These are phyloP conservation scores for Microcebus tavaratra DNA, from an alignment of 2,113 vertebrate species.

Conservation along the genomic window DNA sequence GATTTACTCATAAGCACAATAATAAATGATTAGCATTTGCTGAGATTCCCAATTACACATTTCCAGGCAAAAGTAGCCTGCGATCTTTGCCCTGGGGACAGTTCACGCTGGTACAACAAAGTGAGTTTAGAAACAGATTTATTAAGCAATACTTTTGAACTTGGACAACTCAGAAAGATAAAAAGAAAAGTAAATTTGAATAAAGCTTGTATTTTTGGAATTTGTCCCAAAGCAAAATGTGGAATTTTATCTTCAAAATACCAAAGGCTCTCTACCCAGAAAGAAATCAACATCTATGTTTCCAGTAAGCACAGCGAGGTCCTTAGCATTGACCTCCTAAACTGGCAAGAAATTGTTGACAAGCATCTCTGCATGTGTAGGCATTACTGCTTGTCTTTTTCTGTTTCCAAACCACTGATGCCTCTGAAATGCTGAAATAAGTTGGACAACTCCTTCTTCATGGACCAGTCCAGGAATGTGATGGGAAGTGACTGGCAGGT, in stretches of 20 bases:
- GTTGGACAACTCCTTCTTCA: neutral
- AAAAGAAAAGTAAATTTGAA: neutral
- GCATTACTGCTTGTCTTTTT: neutral
- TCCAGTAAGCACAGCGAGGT: neutral
- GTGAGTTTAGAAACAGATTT: neutral
- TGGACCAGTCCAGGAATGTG: neutral
- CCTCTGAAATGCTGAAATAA: no score
- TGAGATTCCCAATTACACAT: rapidly evolving
- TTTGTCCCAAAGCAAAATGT: neutral
- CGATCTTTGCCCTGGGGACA: neutral
- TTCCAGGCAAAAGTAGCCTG: neutral
- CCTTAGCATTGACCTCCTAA: neutral
- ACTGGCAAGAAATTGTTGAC: no score
- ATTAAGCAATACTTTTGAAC: neutral
- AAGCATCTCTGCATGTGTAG: neutral
- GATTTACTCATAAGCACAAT: neutral
- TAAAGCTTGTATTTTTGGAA: neutral
- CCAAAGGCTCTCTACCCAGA: neutral
- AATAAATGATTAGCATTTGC: neutral
- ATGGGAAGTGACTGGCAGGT: neutral
- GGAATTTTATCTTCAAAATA: neutral
- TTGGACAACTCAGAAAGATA: neutral
- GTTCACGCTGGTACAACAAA: rapidly evolving
- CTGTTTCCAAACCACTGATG: no score
- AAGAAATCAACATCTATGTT: neutral